A percentile compares a stretch with the other conserved stretches of the same genome.
Evolutionary conservation across 2,113 vertebrate species (phyloP).

Genomic region (Capreolus pygargus): DNA sequence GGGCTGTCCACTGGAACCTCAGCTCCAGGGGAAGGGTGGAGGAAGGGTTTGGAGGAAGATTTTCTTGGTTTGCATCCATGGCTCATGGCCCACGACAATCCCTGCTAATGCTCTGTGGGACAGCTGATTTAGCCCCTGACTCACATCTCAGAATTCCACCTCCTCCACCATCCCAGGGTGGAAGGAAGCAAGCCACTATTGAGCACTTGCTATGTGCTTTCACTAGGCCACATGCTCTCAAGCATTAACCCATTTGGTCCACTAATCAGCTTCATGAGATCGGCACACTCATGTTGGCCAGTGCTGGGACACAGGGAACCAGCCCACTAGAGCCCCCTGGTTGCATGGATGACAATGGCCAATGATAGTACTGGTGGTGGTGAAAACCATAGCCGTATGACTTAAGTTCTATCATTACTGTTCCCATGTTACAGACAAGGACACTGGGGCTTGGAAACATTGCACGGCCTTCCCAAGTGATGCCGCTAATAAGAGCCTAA

Average conservation of each 20-base stretch:
- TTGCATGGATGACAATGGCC: not conserved
- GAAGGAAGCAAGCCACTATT: not conserved
- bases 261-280: not conserved
- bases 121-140: too few species aligned
- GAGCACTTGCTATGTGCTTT: not conserved
- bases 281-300: not conserved
- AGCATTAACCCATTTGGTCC: not conserved
- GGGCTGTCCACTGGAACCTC: not conserved
- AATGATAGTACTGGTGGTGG: too few species aligned
- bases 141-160: not conserved
- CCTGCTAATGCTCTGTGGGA: not conserved
- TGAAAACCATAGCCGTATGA: not conserved
- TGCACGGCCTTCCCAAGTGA: not conserved
- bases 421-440: not conserved
- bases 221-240: not conserved
- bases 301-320: not conserved
- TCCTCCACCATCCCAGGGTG: not conserved
- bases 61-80: not conserved
- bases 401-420: not conserved
- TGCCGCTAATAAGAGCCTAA: not conserved
- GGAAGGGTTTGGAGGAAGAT: not conserved
- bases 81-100: not conserved
- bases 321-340: not conserved
- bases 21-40: not conserved
- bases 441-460: not conserved